Evolutionary conservation across 92 coral and sea anemone species (phyloP).

Genomic region (Palythoa heliodiscus): DNA sequence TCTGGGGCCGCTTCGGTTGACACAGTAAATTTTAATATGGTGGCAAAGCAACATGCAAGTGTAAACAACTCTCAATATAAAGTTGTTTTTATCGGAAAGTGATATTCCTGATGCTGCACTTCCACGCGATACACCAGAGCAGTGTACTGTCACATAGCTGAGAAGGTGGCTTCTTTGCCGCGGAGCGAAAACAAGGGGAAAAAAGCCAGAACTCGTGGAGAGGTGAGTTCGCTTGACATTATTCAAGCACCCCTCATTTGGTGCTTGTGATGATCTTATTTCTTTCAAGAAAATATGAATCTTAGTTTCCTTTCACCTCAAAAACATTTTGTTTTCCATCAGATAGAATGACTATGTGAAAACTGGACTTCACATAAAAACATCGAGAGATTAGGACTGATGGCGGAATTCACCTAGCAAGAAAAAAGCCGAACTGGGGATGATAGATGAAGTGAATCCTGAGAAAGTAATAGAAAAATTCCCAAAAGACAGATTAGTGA

Average conservation of each 20-base stretch:
- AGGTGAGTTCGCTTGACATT: too few relatives aligned
- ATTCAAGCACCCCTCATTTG: too few relatives aligned
- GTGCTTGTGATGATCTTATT: too few relatives aligned
- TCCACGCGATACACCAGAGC: too few relatives aligned
- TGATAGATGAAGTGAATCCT: conserved; percentile 16
- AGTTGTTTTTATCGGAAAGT: conserved; percentile 21
- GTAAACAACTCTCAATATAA: not conserved
- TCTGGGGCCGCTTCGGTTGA: conserved; percentile 9
- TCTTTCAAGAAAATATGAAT: not conserved
- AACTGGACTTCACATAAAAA: not conserved
- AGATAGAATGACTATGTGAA: conserved; percentile 6
- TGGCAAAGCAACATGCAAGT: not conserved
- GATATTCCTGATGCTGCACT: too few relatives aligned
- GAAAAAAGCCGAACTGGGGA: conserved; percentile 18
- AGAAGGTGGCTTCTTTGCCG: conserved; percentile 11
- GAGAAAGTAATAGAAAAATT: not conserved
- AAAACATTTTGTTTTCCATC: not conserved
- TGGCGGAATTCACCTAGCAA: conserved; percentile 15
- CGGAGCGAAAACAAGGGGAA: too few relatives aligned
- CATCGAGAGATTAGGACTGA: conserved; percentile 1
- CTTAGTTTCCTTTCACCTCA: not conserved
- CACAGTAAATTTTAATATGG: not conserved
- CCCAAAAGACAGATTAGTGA: conserved; percentile 14
- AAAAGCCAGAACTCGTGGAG: too few relatives aligned
- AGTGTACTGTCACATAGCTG: too few relatives aligned